Evolutionary conservation across 2,113 vertebrate species (phyloP).

Genomic region (Daphoenositta chrysoptera): DNA sequence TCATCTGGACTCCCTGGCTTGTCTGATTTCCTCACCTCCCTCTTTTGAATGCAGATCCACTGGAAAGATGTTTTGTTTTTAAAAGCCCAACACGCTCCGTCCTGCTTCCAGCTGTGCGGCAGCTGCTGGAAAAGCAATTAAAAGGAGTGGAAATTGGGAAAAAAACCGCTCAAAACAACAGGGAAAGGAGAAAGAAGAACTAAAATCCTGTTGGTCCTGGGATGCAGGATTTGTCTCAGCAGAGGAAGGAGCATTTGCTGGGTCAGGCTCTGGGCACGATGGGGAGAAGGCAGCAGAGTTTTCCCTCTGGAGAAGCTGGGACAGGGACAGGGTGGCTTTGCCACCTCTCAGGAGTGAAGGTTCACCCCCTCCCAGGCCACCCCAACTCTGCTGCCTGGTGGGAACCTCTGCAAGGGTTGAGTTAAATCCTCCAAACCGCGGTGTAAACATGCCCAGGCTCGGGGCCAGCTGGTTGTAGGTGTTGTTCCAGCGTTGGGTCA

Average conservation of each 20-base stretch:
- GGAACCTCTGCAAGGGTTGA: rapidly evolving
- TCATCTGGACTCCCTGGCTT: not conserved
- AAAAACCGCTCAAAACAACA: rapidly evolving
- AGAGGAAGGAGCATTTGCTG: not conserved
- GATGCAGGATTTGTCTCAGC: not conserved
- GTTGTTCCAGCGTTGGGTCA: not conserved
- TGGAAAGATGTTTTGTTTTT: not conserved
- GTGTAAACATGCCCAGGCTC: rapidly evolving
- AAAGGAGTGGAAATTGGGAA: not conserved
- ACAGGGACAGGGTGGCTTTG: not conserved
- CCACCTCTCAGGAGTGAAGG: rapidly evolving
- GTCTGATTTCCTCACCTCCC: not conserved
- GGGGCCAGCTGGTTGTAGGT: not conserved
- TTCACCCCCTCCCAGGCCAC: rapidly evolving
- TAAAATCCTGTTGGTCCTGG: rapidly evolving
- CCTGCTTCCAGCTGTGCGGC: not conserved
- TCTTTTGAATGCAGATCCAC: not conserved
- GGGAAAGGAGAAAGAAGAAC: not conserved
- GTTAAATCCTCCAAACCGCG: rapidly evolving
- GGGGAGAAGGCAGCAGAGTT: not conserved
- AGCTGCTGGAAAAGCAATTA: constrained; percentile 21
- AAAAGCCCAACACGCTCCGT: not conserved
- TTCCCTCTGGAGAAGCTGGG: not conserved
- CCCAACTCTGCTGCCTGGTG: not conserved
- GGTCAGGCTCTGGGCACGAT: not conserved